phyloP scores from a whole-genome alignment of 2,888 invertebrate species.

The Eustalomyia histrio region DNA sequence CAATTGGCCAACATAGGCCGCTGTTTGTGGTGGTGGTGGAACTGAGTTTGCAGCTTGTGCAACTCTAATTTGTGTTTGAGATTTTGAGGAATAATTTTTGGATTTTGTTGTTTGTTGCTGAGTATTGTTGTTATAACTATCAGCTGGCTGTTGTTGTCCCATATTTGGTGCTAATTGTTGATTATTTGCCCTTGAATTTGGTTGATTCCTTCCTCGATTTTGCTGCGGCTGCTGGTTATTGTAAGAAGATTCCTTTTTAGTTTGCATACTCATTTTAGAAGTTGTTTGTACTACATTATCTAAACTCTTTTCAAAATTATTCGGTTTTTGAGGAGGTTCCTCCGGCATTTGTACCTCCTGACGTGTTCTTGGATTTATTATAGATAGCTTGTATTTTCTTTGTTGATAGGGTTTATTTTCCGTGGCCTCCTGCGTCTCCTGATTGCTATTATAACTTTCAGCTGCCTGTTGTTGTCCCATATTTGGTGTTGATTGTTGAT shows the following conservation, averaged over 20 bases:
- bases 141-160: constrained; percentile 70
- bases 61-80: constrained; percentile 59
- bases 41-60: constrained; percentile 49
- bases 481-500: constrained; percentile 34
- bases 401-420: neutral
- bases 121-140: constrained; percentile 72
- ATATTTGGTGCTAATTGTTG: constrained; percentile 29
- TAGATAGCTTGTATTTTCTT: neutral
- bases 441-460: constrained; percentile 74
- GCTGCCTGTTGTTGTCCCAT: constrained; percentile 67
- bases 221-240: constrained; percentile 12
- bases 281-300: constrained; percentile 71
- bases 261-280: constrained; percentile 72
- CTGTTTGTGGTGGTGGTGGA: constrained; percentile 60
- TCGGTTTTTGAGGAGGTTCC: constrained; percentile 66
- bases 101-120: constrained; percentile 21
- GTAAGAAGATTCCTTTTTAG: constrained; percentile 53
- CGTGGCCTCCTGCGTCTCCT: no score
- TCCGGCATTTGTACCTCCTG: no score
- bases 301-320: constrained; percentile 62
- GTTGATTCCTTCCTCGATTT: constrained; percentile 31
- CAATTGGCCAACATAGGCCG: constrained; percentile 62
- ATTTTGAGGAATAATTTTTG: constrained; percentile 58
- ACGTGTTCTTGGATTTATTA: no score
- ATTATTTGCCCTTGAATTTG: constrained; percentile 62